A percentile compares a stretch with the other conserved stretches of the same genome.
phyloP scores from a whole-genome alignment of 2,888 invertebrate genomes.

The Octonoba sinensis region DNA sequence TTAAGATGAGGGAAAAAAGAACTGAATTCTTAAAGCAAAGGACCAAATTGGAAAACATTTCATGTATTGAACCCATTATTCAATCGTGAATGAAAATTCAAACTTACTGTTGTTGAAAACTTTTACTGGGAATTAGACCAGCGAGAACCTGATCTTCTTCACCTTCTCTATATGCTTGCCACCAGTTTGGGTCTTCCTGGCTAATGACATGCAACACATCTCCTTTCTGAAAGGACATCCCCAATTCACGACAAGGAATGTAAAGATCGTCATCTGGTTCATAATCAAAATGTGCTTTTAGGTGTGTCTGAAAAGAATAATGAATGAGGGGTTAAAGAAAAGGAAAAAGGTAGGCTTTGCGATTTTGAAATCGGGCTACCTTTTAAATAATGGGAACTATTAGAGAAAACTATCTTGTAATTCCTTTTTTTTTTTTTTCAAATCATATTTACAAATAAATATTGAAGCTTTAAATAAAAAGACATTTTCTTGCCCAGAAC shows the following conservation, averaged over 20 bases:
- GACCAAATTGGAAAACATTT: no score
- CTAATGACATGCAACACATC: constrained; percentile 97
- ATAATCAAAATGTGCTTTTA: constrained; percentile 97
- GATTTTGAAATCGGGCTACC: no score
- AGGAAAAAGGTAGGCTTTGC: no score
- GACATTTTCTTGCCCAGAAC: no score
- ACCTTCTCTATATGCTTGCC: constrained; percentile 94
- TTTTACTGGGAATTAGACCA: constrained; percentile 94
- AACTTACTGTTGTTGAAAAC: constrained; percentile 82
- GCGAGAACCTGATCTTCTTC: constrained; percentile 96
- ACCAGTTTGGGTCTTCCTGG: constrained; percentile 98
- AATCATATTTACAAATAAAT: no score
- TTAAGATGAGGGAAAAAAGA: no score
- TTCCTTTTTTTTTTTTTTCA: no score
- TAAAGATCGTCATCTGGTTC: constrained; percentile 98
- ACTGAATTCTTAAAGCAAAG: no score
- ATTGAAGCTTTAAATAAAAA: no score
- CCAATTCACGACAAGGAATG: constrained; percentile 92
- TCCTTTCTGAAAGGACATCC: constrained; percentile 97
- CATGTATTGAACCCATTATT: no score
- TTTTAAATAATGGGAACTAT: not conserved
- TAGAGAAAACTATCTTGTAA: not conserved
- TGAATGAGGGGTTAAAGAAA: not conserved
- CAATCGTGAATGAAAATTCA: not conserved
- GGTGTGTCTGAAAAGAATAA: constrained; percentile 76